Evolutionary conservation across 2,113 vertebrate genomes (phyloP).

Genomic region (Empidonax traillii): DNA sequence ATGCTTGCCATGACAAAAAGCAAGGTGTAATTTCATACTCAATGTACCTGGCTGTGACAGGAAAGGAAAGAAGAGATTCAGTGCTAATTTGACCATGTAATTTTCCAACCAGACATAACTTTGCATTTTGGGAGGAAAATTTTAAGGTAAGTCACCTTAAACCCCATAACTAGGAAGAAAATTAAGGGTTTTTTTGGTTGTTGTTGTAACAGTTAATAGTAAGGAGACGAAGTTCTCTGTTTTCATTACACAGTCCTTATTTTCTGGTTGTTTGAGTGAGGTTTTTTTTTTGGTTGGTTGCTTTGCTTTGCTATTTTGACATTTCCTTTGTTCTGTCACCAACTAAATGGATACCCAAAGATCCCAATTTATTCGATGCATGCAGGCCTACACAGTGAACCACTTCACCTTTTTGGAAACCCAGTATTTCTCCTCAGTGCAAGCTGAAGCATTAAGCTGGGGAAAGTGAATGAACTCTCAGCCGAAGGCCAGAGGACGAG

Average conservation of each 20-base stretch:
- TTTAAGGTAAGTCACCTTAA: background rate
- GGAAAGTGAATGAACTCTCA: background rate
- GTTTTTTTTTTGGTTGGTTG: background rate
- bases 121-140: background rate
- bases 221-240: background rate
- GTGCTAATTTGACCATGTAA: background rate
- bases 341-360: background rate
- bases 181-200: background rate
- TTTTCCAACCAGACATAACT: background rate
- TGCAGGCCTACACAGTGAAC: background rate
- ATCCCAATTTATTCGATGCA: background rate
- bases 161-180: background rate
- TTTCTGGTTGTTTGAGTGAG: background rate
- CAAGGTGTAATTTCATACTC: background rate
- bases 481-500: background rate
- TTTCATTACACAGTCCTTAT: background rate
- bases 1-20: fast-evolving
- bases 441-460: background rate
- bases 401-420: background rate
- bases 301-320: background rate
- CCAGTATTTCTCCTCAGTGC: background rate
- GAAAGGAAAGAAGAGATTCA: background rate
- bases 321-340: background rate
- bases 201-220: background rate
- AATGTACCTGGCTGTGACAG: background rate